Base-by-base conservation (phyloP, 1,140 invertebrate genomes). In the Drosophila ogumai region DNA sequence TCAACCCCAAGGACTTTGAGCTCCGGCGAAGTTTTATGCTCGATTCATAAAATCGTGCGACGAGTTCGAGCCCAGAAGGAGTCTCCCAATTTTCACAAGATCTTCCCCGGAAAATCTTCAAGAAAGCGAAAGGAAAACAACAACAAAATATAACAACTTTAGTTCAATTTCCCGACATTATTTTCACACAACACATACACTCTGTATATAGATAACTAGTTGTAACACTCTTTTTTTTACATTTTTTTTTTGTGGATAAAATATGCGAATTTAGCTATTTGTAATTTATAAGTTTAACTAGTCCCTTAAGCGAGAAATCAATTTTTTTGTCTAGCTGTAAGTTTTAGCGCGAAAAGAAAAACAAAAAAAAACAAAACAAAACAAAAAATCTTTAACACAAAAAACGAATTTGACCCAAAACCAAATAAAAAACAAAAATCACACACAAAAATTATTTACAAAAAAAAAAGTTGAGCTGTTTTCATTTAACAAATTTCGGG, bases 21-120 rank as follows among this genome's bases (percentile, higher is more conserved):
- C 82, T 91, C 90, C 80, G 79, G 81, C 90, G 85, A 82, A 81
- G 74, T 91, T 91, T 91, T 91, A 91, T 91, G 90, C 90, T 81
- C 81, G 90, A 67, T 61, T 74, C 88, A 91, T 91, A 91, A 91
- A 91, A 85, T 78, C 90, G 81, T 86, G 73, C 74, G 79, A 71
- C 36, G 90, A 91, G 88, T 88, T 88, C 76, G 81, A 71, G 47
- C 28, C 22, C 36, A 36, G 0, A 56, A 64, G 68, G 59, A 47
- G 43, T 49, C 56, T 34, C 41, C 43, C 43, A 47, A 25, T 59
- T 65, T 65, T 58, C 63, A 73, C 44, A 40, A 57, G 52, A 72
- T 63, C 73, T 63, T 75, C 57, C 38, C 12, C n/a, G 15, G 68
- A 73, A 72, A 72, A 72, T 47, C 65, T 34, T 22, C 19, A 22